Base-by-base conservation (phyloP, 2,113 vertebrate genomes). In the Apaloderma vittatum region DNA sequence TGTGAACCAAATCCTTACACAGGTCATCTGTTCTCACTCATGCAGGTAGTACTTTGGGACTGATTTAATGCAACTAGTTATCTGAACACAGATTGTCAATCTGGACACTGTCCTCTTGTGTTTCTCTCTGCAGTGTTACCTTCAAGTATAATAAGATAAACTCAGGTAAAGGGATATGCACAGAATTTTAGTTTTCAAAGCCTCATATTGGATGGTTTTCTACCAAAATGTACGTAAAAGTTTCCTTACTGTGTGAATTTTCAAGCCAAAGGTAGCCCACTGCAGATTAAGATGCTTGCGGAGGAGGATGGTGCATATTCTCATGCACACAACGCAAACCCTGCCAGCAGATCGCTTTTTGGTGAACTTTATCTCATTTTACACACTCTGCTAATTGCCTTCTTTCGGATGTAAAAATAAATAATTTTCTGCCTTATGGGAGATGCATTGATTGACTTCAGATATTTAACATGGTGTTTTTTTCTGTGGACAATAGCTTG, bases 361-460 rank as follows among this genome's bases (percentile, higher is more conserved):
- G 45, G 20, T 67, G 45, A 45, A 59, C 30, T 83, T 92, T 32
- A n/a, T 71, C n/a, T 91, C 67, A 36, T 95, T 83, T 90, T 88
- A 82, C 66, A 90, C 26, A 74, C n/a, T 80, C 43, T 58, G 37
- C 78, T 97, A 93, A 97, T 94, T 94, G 58, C 70, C 88, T 0
- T 58, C 61, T 87, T 95, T 94, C 1, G 14, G 78, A 94, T 84
- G 84, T 86, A 90, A 87, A 95, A 94, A 81, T 81, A 94, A 95
- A 95, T 93, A 82, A 45, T 92, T 94, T 94, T 94, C 88, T 91
- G 40, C 89, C 87, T 90, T 83, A 86, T 13, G 43, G 73, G 72
- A 96, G 36, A 88, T 78, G 37, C 34, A 87, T 95, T 96, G 51
- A 95, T 97, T 95, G 74, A 93, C 91, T 97, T 97, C 67, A 88